phyloP scores from a whole-genome alignment of 1,140 invertebrate genomes.

The Myzus persicae region DNA sequence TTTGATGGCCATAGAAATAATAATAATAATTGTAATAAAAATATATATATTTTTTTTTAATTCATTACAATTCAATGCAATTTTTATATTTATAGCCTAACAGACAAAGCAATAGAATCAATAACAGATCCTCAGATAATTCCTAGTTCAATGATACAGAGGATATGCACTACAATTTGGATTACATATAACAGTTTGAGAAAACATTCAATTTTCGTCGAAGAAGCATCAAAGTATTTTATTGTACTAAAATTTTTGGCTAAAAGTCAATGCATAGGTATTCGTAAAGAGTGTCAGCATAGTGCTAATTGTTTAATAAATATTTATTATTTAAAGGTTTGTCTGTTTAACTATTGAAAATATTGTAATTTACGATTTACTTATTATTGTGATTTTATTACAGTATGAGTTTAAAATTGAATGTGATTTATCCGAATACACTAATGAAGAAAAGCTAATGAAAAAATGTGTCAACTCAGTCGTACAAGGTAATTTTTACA shows the following conservation, averaged over 20 bases:
- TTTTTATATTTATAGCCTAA: neutral
- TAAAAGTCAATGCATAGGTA: constrained; percentile 30
- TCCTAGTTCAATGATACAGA: constrained; percentile 48
- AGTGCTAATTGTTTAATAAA: constrained; percentile 34
- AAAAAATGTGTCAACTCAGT: constrained; percentile 30
- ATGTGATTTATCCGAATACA: constrained; percentile 25
- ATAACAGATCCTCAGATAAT: constrained; percentile 45
- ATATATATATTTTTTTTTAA: too few species aligned
- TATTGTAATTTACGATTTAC: neutral
- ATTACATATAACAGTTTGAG: constrained; percentile 50
- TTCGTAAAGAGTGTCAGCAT: constrained; percentile 11
- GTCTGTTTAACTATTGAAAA: neutral
- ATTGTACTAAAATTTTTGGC: constrained; percentile 45
- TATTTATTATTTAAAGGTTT: constrained; percentile 43
- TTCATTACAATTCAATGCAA: neutral
- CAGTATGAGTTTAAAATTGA: constrained; percentile 49
- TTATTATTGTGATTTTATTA: neutral
- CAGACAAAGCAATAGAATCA: constrained; percentile 47
- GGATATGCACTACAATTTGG: constrained; percentile 49
- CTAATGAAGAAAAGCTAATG: constrained; percentile 17
- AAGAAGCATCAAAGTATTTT: constrained; percentile 49
- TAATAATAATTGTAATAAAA: too few species aligned
- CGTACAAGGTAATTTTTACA: constrained; percentile 5
- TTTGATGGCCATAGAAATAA: neutral
- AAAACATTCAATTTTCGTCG: constrained; percentile 19